Evolutionary conservation across 2,113 vertebrate species (phyloP), one percentile per base, ranked within the genome.

Genomic region (Odocoileus virginianus): DNA sequence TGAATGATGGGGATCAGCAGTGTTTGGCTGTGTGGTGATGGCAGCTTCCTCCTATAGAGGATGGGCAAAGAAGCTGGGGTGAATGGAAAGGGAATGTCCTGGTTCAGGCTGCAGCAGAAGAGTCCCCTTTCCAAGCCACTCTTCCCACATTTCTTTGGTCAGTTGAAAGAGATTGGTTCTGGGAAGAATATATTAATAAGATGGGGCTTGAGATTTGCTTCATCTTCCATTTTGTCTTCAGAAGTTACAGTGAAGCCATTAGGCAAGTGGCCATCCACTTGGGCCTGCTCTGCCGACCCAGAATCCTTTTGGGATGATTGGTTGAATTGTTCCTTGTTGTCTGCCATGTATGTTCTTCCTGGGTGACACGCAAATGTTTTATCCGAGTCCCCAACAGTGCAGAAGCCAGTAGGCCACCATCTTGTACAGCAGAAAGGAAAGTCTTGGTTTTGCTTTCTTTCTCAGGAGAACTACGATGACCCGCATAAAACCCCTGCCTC

Each of bases 401-500:
- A 60, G 28, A 52, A 17, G 30, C 9, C 28, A 58, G 4, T 74
- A 47, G 33, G 17, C 30, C 45, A 8, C 30, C 16, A 23, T 60
- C 36, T 95, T 78, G 11, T 15, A 13, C 6, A 50, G 27, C 79
- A 89, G 47, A 23, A 96, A 92, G 78, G 28, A 17, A 95, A 81
- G 5, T 87, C 55, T 89, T 16, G 2, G 25, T 93, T 90, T 40
- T 94, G 1, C 3, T 93, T 91, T 0, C 8, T 74, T 12, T 1
- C 23, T 13, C 74, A 99, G 99, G 99, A 99, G 98, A 99, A 98
- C 92, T 99, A 99, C 21, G 99, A 99, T 15, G 99, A 99, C 93
- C 99, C 99, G 7, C 99, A 99, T 96, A 99, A 99, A 98, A 99
- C 99, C 0, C 99, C 99, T 1, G 99, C 99, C 33, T 99, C 99